A percentile compares a stretch with the other conserved stretches of the same genome.
These are phyloP conservation scores for Salvelinus sp. DNA, from an alignment of 2,113 vertebrate genomes.

Conservation along the genomic window DNA sequence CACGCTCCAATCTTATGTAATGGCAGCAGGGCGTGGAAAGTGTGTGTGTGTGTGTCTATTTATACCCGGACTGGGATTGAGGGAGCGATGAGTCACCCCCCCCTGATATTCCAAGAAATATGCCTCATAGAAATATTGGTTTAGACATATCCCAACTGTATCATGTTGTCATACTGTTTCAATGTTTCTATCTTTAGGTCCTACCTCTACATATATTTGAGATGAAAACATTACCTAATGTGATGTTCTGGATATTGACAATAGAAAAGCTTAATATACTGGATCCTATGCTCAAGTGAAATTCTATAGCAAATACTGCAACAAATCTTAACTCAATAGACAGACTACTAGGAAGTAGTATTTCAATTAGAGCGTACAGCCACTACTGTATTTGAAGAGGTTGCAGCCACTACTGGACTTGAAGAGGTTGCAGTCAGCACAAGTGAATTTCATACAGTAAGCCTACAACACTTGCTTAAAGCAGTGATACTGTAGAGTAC, in stretches of 20 bases:
- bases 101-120: conserved; percentile 14
- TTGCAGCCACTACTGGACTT: conserved; percentile 30
- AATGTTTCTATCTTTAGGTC: conserved; percentile 37
- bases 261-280: not conserved
- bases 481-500: conserved; percentile 17
- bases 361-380: conserved; percentile 30
- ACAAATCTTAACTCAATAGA: not conserved
- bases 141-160: conserved; percentile 45
- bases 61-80: conserved; percentile 66
- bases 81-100: conserved; percentile 69
- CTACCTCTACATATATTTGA: not conserved
- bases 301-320: not conserved
- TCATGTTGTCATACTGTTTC: conserved; percentile 9
- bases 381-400: conserved; percentile 31
- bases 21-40: conserved; percentile 52
- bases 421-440: conserved; percentile 40
- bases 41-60: conserved; percentile 49
- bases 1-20: conserved; percentile 68
- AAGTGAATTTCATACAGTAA: conserved; percentile 36
- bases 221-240: not conserved
- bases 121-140: conserved; percentile 25
- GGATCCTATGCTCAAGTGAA: not conserved
- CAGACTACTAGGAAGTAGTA: not conserved
- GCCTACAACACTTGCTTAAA: conserved; percentile 29
- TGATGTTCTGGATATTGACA: not conserved